Base-by-base conservation (phyloP, 2,888 invertebrate genomes). In the Cremastinae sp. region DNA sequence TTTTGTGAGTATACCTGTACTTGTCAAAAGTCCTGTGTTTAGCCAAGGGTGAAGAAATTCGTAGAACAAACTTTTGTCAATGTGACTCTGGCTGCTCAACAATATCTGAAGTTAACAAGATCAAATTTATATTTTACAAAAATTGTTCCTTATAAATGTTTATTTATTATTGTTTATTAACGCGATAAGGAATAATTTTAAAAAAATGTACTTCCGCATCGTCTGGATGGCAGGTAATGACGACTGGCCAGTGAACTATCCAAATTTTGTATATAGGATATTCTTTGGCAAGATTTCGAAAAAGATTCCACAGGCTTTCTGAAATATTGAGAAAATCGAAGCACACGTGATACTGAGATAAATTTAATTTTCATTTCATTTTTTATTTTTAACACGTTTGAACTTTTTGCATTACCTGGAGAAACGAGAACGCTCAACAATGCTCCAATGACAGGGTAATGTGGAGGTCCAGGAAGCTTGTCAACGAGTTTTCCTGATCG, bases 1-100 rank as follows among this genome's bases (percentile, higher is more conserved):
- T 4, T 9, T 36, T 59, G 14, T 18, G 16, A n/a, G 36, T 14
- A 49, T 22, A 86, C 88, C 88, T 59, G 82, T 84, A 56, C 87
- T 87, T 2, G 82, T 78, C 9, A 88, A 79, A 14, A 88, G 78
- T 45, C 90, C 90, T 45, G 85, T 81, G 0, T 85, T 80, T 0
- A 90, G 81, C 90, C 90, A 90, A 0, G 89, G 87, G n/a, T 78
- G 75, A 0, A 90, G 69, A 65, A 90, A 90, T 0, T 80, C 83
- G 74, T 90, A 91, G 0, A 90, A 84, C 4, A 80, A 7, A 10
- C 81, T 80, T 81, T 90, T 90, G 7, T 85, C 82, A 18, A 84
- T 85, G 66, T 86, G 82, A 10, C 81, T 83, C 0, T 85, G 75
- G 5, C 86, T 83, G 9, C 82, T 82, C 28, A 86, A 45, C n/a